A percentile compares a stretch with the other conserved stretches of the same genome.
These are phyloP conservation scores for Neoaliturus tenellus DNA, from an alignment of 2,888 invertebrate genomes.

Conservation along the genomic window DNA sequence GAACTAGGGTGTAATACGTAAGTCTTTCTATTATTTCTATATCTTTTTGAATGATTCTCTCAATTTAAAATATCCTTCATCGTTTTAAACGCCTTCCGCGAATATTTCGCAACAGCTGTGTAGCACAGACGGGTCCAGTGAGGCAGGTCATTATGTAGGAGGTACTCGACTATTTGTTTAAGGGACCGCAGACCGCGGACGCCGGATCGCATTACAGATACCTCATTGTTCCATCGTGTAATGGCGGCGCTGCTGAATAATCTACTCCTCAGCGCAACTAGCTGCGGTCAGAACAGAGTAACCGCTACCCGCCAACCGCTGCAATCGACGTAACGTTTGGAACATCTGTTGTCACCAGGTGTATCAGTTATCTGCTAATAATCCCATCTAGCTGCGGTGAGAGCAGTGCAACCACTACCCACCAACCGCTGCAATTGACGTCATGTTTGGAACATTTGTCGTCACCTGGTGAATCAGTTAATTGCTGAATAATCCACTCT, in stretches of 20 bases:
- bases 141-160: not conserved
- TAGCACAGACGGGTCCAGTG: no score
- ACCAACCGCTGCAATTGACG: not conserved
- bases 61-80: no score
- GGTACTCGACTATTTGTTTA: conserved; percentile 4
- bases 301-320: not conserved
- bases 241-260: conserved; percentile 20
- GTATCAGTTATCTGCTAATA: not conserved
- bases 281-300: not conserved
- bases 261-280: not conserved
- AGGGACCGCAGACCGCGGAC: not conserved
- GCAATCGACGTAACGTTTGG: not conserved
- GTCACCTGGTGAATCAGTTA: not conserved
- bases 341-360: not conserved
- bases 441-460: not conserved
- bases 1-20: no score
- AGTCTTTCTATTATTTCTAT: no score
- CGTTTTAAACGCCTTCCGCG: no score
- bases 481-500: not conserved
- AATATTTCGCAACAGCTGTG: no score
- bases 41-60: no score
- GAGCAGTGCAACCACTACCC: not conserved
- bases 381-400: not conserved
- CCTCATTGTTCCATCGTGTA: conserved; percentile 30
- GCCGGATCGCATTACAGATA: conserved; percentile 1